Evolutionary conservation across 2,113 vertebrate genomes (phyloP), one percentile per base, ranked within the genome.

Genomic region (Lethenteron reissneri): DNA sequence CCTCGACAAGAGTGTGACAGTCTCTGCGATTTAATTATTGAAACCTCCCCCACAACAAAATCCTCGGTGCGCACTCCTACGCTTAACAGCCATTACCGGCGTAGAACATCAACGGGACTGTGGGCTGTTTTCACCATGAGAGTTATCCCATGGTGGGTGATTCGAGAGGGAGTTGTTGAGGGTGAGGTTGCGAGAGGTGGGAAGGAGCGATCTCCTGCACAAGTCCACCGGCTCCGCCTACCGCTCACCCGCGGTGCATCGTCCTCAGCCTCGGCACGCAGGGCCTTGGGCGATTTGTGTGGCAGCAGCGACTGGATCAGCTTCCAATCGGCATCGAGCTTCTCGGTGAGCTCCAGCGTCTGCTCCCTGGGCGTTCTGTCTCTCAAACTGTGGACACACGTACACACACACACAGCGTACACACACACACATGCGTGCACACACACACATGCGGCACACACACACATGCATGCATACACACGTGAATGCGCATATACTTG

Each of bases 251-350:
- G 85, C 41, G 85, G 83, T 57, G 85, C 89, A 70, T 86, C 84
- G 71, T 70, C 73, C 14, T 76, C 79, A 71, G 74, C 73, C 7
- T 79, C 80, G 17, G 81, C 82, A 1, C 4, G 74, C 68, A 84
- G 82, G 0, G 76, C 77, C 76, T 80, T 88, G 1, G 87, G 83
- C 0, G 78, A 72, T 78, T 84, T 90, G 19, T 57, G 84, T 17
- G 83, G 78, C 72, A 99, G 76, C 13, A 99, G 83, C 1, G 74
- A 69, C 74, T 91, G 91, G 75, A 99, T 88, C 76, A 81, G 85
- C 73, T 83, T 90, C 94, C 94, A 99, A 11, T 99, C 88, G 17
- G 82, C 84, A 75, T 99, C 92, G 73, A 99, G 85, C 76, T 91
- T 90, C 81, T 95, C 89, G 0, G 92, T 99, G 76, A 99, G 83